phyloP scores from a whole-genome alignment of 1,140 invertebrate genomes.

The Papilio dardanus region DNA sequence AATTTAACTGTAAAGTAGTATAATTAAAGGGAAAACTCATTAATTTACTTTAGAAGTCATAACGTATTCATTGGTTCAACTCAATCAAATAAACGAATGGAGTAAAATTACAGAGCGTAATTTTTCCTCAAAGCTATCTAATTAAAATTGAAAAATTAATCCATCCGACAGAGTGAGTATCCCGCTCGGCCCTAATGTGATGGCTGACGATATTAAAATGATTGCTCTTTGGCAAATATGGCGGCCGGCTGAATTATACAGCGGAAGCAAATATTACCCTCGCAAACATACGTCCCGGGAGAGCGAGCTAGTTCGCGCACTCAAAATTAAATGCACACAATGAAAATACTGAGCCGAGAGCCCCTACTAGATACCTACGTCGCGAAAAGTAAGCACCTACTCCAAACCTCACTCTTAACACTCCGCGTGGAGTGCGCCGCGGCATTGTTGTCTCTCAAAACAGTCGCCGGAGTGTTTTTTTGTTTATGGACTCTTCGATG shows the following conservation, averaged over 20 bases:
- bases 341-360: slow-evolving; percentile 78
- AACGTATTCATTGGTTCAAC: slow-evolving; percentile 34
- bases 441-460: slow-evolving; percentile 80
- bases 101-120: slow-evolving; percentile 25
- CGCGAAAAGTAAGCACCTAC: slow-evolving; percentile 79
- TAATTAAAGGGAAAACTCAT: neutral
- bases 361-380: slow-evolving; percentile 76
- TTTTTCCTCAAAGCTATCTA: slow-evolving; percentile 49
- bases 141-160: slow-evolving; percentile 79
- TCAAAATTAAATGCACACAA: slow-evolving; percentile 84
- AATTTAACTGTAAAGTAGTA: neutral
- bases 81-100: slow-evolving; percentile 34
- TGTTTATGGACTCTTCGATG: slow-evolving; percentile 80
- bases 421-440: slow-evolving; percentile 54
- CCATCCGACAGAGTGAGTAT: slow-evolving; percentile 73
- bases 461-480: slow-evolving; percentile 79
- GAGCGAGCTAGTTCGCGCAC: slow-evolving; percentile 83
- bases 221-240: slow-evolving; percentile 86
- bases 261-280: slow-evolving; percentile 86
- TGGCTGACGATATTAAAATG: slow-evolving; percentile 85
- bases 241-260: slow-evolving; percentile 86
- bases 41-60: slow-evolving; percentile 4
- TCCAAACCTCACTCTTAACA: slow-evolving; percentile 72
- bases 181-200: slow-evolving; percentile 77
- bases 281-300: slow-evolving; percentile 84